A percentile compares a stretch with the other conserved stretches of the same genome.
phyloP scores from a whole-genome alignment of 2,888 invertebrate species.

The Eilema caniola region DNA sequence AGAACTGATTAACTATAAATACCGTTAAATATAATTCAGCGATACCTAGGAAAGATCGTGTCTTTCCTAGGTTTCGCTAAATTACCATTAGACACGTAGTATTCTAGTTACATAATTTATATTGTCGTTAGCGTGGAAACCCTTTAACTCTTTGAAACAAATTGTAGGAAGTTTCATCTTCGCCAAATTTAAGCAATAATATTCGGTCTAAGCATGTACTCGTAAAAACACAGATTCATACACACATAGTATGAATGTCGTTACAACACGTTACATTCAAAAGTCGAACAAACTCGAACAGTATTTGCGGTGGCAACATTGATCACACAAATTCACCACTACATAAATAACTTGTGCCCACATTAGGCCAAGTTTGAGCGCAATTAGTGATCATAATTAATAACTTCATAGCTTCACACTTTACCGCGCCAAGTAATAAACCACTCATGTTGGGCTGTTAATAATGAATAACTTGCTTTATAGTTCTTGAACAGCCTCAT shows the following conservation, averaged over 20 bases:
- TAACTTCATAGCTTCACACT: constrained; percentile 54
- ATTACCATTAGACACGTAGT: no score
- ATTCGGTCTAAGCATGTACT: no score
- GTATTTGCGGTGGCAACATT: constrained; percentile 26
- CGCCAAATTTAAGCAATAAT: no score
- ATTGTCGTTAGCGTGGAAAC: no score
- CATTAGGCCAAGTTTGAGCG: constrained; percentile 55
- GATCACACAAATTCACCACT: constrained; percentile 46
- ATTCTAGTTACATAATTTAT: no score
- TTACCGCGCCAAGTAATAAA: constrained; percentile 48
- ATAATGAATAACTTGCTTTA: constrained; percentile 43
- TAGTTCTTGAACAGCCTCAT: constrained; percentile 40
- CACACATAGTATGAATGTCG: not conserved
- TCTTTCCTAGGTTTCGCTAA: no score
- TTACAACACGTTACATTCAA: not conserved
- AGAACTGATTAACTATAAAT: no score
- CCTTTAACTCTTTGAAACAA: no score
- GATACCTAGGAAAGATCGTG: no score
- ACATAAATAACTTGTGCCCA: constrained; percentile 56
- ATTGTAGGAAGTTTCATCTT: no score
- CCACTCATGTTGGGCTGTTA: constrained; percentile 44
- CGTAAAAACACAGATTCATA: no score
- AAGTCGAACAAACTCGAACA: not conserved
- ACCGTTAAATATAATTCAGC: no score
- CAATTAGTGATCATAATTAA: constrained; percentile 56